A percentile compares a stretch with the other conserved stretches of the same genome.
These are phyloP conservation scores for Hirtodrosophila confusa DNA, from an alignment of 2,888 invertebrate species.

Conservation along the genomic window DNA sequence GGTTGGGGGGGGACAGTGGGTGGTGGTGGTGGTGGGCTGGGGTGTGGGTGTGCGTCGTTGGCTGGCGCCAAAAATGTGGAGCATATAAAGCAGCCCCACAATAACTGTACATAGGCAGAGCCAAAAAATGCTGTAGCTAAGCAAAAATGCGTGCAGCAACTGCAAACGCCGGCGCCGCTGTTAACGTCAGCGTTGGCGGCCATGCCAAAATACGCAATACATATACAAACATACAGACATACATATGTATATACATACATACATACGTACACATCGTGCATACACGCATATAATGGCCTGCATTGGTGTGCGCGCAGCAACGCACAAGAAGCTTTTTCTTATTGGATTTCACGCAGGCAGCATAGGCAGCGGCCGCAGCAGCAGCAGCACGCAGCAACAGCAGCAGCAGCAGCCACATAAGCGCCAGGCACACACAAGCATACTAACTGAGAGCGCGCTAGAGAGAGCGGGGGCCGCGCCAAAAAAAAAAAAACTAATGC, in stretches of 20 bases:
- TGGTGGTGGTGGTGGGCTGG: neutral
- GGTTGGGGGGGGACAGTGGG: too few relatives aligned
- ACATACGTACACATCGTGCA: conserved; percentile 35
- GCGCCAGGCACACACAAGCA: conserved; percentile 35
- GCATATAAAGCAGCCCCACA: conserved; percentile 58
- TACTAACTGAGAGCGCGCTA: conserved; percentile 15
- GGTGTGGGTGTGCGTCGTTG: conserved; percentile 12
- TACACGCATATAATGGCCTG: conserved; percentile 73
- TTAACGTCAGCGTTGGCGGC: conserved; percentile 41
- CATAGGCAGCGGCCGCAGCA: conserved; percentile 40
- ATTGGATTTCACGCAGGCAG: conserved; percentile 65
- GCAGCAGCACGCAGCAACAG: conserved; percentile 28
- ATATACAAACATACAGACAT: conserved; percentile 16
- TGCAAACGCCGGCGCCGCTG: conserved; percentile 52
- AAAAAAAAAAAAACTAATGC: conserved; percentile 27
- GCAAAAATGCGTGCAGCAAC: conserved; percentile 72
- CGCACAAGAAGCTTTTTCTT: conserved; percentile 64
- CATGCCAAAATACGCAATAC: conserved; percentile 63
- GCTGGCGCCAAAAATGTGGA: conserved; percentile 73
- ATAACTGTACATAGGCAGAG: conserved; percentile 58
- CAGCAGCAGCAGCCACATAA: conserved; percentile 56
- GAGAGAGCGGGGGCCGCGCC: conserved; percentile 44
- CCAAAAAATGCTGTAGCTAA: conserved; percentile 60
- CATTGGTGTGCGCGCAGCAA: conserved; percentile 71
- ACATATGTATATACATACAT: conserved; percentile 3